Conservation (phyloP, 92 coral and sea anemone species). For the Epizoanthus fatuus region DNA sequence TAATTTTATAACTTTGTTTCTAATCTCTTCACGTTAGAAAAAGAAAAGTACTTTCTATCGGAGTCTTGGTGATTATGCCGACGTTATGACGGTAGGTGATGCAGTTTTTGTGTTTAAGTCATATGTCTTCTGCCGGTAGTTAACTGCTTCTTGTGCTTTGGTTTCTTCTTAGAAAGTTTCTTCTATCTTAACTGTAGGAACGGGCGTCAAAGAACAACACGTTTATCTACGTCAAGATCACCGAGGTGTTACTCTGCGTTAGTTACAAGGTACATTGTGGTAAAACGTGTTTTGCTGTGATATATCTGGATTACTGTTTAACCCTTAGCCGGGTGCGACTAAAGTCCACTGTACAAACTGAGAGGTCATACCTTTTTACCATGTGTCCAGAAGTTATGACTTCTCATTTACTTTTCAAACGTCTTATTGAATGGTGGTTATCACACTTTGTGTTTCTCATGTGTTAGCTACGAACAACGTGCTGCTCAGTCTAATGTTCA, state of each 20-base stretch:
- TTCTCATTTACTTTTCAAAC: too few relatives aligned
- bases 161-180: background rate
- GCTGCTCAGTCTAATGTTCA: too few relatives aligned
- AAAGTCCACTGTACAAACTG: too few relatives aligned
- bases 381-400: too few relatives aligned
- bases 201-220: constrained; percentile 97
- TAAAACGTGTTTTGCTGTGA: background rate
- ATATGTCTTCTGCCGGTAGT: background rate
- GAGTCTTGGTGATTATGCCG: constrained; percentile 82
- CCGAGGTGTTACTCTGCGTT: constrained; percentile 88
- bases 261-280: constrained; percentile 88
- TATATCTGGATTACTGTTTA: background rate
- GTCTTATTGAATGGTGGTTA: too few relatives aligned
- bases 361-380: too few relatives aligned
- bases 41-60: constrained; percentile 89
- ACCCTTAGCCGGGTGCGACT: background rate
- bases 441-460: too few relatives aligned
- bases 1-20: background rate
- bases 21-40: constrained; percentile 46
- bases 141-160: background rate
- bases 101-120: background rate
- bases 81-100: constrained; percentile 93
- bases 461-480: too few relatives aligned
- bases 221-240: constrained; percentile 96
- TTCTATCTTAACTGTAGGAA: constrained; percentile 60